Conservation (phyloP, 2,113 vertebrate genomes). For the Gadus macrocephalus region DNA sequence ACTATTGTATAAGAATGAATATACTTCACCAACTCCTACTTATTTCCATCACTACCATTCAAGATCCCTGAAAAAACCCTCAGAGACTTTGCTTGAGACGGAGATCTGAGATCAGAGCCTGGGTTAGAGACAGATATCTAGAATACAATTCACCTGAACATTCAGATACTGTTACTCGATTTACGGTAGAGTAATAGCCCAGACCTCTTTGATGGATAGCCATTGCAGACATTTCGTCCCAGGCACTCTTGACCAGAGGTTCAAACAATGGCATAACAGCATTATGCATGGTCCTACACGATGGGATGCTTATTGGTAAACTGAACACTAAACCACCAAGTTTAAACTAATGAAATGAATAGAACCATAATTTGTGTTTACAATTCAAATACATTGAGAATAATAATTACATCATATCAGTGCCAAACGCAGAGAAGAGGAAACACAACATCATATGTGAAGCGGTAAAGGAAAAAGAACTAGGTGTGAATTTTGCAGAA, state of each 20-base stretch:
- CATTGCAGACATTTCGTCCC: not conserved
- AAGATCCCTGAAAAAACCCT: not conserved
- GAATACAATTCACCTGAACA: not conserved
- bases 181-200: not conserved
- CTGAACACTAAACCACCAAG: not conserved
- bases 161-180: not conserved
- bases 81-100: not conserved
- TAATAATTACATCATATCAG: not conserved
- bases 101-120: not conserved
- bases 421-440: not conserved
- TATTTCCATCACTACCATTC: not conserved
- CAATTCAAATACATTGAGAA: not conserved
- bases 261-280: constrained; percentile 3
- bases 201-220: not conserved
- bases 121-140: not conserved
- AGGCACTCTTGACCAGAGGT: constrained; percentile 1
- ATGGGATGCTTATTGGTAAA: not conserved
- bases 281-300: not conserved
- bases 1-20: not conserved
- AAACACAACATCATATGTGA: constrained; percentile 1
- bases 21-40: not conserved
- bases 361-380: not conserved
- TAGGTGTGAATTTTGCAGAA: not conserved
- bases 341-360: no score
- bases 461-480: not conserved